These are phyloP conservation scores for Myotis davidii DNA, from an alignment of 2,113 vertebrate species.

Conservation along the genomic window DNA sequence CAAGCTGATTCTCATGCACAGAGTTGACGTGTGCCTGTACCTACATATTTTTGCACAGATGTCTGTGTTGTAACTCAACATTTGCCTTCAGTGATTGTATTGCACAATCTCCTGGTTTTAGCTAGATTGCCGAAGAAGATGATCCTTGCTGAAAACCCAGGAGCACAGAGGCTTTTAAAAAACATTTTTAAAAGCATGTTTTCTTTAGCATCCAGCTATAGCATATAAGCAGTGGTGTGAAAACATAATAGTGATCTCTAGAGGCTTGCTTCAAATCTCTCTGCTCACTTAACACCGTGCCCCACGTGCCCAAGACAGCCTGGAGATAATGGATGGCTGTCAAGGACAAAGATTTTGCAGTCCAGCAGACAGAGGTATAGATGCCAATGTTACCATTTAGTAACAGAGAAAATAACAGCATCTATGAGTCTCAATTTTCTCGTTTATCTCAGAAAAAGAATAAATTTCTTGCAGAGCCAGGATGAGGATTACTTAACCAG, in stretches of 20 bases:
- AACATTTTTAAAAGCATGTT: neutral
- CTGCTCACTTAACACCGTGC: neutral
- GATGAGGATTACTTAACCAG: neutral
- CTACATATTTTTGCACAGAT: constrained; percentile 25
- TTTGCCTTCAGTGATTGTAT: constrained; percentile 14
- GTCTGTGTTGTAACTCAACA: constrained; percentile 3
- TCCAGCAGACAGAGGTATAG: neutral
- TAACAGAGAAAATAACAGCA: neutral
- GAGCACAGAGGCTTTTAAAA: neutral
- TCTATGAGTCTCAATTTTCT: neutral
- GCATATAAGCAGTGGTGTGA: neutral
- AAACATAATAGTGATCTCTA: neutral
- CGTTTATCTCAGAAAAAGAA: neutral
- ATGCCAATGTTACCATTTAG: neutral
- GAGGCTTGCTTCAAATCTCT: neutral
- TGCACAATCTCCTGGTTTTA: neutral
- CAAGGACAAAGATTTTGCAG: neutral
- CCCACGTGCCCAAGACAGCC: neutral
- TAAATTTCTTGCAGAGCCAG: neutral
- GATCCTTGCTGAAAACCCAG: constrained; percentile 35
- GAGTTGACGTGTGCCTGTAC: neutral
- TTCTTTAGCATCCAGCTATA: neutral
- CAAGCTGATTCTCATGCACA: neutral
- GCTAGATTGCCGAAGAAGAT: constrained; percentile 29
- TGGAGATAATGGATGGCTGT: neutral